A percentile compares a stretch with the other conserved stretches of the same genome.
These are phyloP conservation scores for Hydrozoanthus tunicans DNA, from an alignment of 64 coral and sea anemone genomes.

Conservation along the genomic window DNA sequence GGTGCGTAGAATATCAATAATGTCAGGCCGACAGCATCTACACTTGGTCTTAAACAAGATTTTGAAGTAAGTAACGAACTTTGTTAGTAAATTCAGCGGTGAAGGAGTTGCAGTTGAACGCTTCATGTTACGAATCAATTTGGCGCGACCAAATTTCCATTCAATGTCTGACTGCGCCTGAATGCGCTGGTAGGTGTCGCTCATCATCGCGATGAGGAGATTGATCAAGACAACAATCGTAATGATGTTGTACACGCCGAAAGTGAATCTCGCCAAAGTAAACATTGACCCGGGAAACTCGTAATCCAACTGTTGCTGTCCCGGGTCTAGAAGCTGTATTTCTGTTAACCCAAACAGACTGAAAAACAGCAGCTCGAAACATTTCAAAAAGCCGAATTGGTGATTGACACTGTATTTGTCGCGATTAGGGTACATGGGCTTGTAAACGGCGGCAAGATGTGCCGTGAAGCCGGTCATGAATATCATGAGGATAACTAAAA, in stretches of 20 bases:
- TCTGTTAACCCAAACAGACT: slow-evolving; percentile 92
- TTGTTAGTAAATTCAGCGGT: slow-evolving; percentile 88
- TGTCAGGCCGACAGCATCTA: slow-evolving; percentile 84
- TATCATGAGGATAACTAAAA: slow-evolving; percentile 92
- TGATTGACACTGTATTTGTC: not conserved
- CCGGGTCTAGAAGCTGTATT: slow-evolving; percentile 32
- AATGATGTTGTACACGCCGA: slow-evolving; percentile 94
- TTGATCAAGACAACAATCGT: slow-evolving; percentile 97
- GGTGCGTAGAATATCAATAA: slow-evolving; percentile 85
- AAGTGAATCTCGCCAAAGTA: slow-evolving; percentile 71
- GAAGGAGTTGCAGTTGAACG: slow-evolving; percentile 93
- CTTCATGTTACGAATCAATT: slow-evolving; percentile 98
- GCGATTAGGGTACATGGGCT: slow-evolving; percentile 57
- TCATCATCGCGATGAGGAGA: slow-evolving; percentile 99
- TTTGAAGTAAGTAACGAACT: slow-evolving; percentile 74
- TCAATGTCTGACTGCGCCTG: slow-evolving; percentile 95
- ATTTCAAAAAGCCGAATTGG: slow-evolving; percentile 44
- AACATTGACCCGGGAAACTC: slow-evolving; percentile 21
- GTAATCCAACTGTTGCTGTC: slow-evolving; percentile 24
- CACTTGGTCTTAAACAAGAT: slow-evolving; percentile 76
- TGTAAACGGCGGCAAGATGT: slow-evolving; percentile 88
- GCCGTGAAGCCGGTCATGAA: slow-evolving; percentile 98
- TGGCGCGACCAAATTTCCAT: slow-evolving; percentile 98
- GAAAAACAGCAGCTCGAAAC: slow-evolving; percentile 90
- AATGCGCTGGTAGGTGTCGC: slow-evolving; percentile 98